Evolutionary conservation across 2,797 vertebrate species (phyloP), one percentile per base, ranked within the genome.

Genomic region (Centroberyx gerrardi): DNA sequence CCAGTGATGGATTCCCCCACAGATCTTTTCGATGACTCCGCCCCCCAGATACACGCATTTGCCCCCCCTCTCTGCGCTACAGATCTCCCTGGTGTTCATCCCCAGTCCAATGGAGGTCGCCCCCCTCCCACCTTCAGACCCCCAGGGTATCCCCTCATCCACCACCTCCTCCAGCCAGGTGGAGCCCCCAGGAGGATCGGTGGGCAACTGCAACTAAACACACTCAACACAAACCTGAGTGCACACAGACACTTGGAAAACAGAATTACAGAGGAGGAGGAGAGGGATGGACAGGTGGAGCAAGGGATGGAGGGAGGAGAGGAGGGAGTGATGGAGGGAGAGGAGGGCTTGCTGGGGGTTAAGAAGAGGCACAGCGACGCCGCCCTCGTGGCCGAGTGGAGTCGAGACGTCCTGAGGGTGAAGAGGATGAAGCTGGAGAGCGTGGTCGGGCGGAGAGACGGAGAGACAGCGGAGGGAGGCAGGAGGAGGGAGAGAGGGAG

Each of bases 1-100:
- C 14, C 90, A 94, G 89, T 52, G 68, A 95, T 96, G 95, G 94
- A 95, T 90, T 94, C 94, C 68, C 87, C 93, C 61, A 81, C 87
- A 48, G 93, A 95, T 77, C 88, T 94, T 78, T 95, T 95, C 27
- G 86, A 88, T 61, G 91, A 93, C 76, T 90, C 93, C 42, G 60
- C 89, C 56, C 77, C 89, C 5, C 92, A 94, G 80, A 88, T 90
- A n/a, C 93, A 84, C 1, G 71, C 83, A 0, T 95, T 94, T 36
- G 81, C 88, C 38, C 82, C 92, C 17, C 81, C 91, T 42, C 90
- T 87, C 68, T 85, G 87, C 80, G 90, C 93, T 0, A 18, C 93
- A 13, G 92, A 90, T 28, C 69, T 85, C 8, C 28, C 85, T 12
- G 92, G 72, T 67, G 88, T 58, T 70, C 92, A 84, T 62, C 79